Base-by-base conservation (phyloP, 2,797 vertebrate genomes). In the Eulemur mongoz region DNA sequence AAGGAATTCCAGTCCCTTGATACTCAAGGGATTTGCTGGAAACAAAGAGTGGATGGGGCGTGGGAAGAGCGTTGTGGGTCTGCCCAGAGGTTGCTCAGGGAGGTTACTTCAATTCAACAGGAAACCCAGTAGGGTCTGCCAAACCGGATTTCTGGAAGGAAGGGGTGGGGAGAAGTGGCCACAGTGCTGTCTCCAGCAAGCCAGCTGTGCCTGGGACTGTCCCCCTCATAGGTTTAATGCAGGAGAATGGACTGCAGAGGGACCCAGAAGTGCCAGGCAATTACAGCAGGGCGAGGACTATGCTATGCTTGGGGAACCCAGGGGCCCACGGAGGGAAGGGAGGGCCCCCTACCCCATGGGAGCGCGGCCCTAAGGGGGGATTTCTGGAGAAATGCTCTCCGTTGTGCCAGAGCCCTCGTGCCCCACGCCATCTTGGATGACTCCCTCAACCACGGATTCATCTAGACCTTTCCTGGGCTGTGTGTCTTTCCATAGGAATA, bases 91-190 rank as follows among this genome's bases (percentile, higher is more conserved):
- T 61, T 54, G 48, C 86, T 87, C 87, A 78, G 43, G 87, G 30
- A 86, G 54, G 63, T 72, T 43, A 86, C 79, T 83, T 85, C 50
- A 54, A 43, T 43, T 50, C 84, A 75, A 89, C 93, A 94, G 95
- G 96, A 97, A 96, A 87, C 79, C 27, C 30, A 48, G 25, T 0
- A 67, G 12, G 18, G 25, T 57, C 73, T 87, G 89, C 96, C 82
- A 93, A 63, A 83, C 52, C 13, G 54, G 89, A 95, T 84, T 89
- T 96, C 94, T 67, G 95, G 89, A 92, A 96, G 97, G 94, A 93
- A 98, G 87, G 90, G 95, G 87, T 72, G 91, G 90, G 43, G 91
- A 27, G n/a, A 83, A 43, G 40, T 15, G 50, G 80, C n/a, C 43
- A 82, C 87, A 40, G 59, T 0, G 4, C 83, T 85, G 75, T 73